A percentile compares a stretch with the other conserved stretches of the same genome.
These are phyloP conservation scores for Bradysia coprophila DNA, from an alignment of 1,140 invertebrate species.

Conservation along the genomic window DNA sequence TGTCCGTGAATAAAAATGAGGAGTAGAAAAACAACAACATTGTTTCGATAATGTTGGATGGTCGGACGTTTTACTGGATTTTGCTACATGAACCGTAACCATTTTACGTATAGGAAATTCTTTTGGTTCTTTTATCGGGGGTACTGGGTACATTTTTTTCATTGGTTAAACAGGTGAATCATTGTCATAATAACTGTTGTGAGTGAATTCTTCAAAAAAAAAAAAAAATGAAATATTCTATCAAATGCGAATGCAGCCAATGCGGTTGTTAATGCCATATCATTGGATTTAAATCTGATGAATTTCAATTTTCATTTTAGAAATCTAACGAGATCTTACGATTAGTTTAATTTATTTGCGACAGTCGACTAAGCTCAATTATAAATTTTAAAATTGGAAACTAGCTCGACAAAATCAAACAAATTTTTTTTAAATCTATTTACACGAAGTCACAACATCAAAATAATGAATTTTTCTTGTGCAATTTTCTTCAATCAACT, in stretches of 20 bases:
- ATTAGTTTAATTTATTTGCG: too few species aligned
- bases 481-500: not conserved
- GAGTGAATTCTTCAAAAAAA: not conserved
- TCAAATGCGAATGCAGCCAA: too few species aligned
- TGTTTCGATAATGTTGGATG: not conserved
- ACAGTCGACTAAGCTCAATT: too few species aligned
- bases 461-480: not conserved
- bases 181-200: not conserved
- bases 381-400: too few species aligned
- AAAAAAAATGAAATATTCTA: too few species aligned
- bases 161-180: not conserved
- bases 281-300: too few species aligned
- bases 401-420: too few species aligned
- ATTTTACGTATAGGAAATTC: not conserved
- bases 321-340: too few species aligned
- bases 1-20: not conserved
- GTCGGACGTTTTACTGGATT: not conserved
- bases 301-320: too few species aligned
- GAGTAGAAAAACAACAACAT: not conserved
- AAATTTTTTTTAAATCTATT: too few species aligned
- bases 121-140: too few species aligned
- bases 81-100: not conserved
- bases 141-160: not conserved
- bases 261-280: too few species aligned
- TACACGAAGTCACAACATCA: not conserved